Evolutionary conservation across 2,113 vertebrate species (phyloP).

Genomic region (Myiopsitta monachus): DNA sequence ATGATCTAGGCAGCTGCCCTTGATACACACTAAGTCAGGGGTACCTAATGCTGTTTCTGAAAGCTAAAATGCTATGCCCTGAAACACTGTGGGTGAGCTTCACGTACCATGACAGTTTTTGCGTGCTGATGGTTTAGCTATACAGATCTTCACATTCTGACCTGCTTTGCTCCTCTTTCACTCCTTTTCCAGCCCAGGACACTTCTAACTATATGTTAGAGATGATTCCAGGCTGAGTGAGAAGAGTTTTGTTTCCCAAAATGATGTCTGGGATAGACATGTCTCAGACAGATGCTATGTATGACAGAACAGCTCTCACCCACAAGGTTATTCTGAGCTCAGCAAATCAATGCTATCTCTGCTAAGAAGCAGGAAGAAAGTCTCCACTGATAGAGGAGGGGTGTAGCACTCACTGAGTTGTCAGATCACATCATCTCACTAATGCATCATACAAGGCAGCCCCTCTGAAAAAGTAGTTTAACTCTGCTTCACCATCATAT

Average conservation of each 20-base stretch:
- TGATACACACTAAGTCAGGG: background rate
- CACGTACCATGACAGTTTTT: background rate
- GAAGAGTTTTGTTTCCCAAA: background rate
- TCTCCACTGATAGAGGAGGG: background rate
- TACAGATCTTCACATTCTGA: background rate
- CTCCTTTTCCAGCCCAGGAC: background rate
- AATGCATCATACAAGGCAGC: background rate
- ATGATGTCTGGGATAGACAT: background rate
- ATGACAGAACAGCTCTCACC: background rate
- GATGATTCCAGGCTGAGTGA: background rate
- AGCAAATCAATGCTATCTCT: constrained; percentile 1
- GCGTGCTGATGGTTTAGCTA: background rate
- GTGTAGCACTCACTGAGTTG: background rate
- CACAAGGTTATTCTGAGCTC: constrained; percentile 3
- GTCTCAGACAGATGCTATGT: background rate
- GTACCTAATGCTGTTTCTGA: background rate
- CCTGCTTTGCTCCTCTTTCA: background rate
- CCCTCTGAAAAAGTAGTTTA: background rate
- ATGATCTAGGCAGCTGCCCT: background rate
- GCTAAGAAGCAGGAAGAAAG: background rate
- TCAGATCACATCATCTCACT: constrained; percentile 11
- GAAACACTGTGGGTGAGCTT: background rate
- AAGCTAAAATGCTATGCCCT: background rate
- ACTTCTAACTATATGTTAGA: background rate
- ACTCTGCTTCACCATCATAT: background rate